These are phyloP conservation scores for Chanos chanos DNA, from an alignment of 2,797 vertebrate species.

Conservation along the genomic window DNA sequence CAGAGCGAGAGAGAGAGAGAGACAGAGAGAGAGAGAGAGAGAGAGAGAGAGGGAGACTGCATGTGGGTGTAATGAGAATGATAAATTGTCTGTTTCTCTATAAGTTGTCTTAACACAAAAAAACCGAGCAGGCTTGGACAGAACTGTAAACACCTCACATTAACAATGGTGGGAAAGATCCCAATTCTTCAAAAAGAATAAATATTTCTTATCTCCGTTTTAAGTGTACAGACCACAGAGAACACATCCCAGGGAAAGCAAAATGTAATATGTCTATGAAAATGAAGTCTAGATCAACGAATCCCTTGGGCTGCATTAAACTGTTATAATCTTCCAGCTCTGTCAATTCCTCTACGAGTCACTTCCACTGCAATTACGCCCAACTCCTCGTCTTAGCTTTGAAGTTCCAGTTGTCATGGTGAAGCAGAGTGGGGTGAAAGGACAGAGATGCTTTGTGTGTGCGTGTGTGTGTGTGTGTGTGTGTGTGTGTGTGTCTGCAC, in stretches of 20 bases:
- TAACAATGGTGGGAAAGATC: constrained; percentile 36
- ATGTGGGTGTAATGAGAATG: too few relatives aligned
- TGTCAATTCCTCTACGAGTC: background rate
- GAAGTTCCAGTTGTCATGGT: background rate
- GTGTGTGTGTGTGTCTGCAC: background rate
- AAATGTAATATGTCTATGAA: background rate
- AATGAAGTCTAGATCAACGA: background rate
- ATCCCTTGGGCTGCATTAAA: background rate
- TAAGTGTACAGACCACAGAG: background rate
- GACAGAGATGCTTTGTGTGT: constrained; percentile 8
- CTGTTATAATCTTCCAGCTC: background rate
- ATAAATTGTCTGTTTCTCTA: too few relatives aligned
- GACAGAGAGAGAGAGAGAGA: too few relatives aligned
- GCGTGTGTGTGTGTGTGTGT: background rate
- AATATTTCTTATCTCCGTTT: constrained; percentile 13
- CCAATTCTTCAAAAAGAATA: constrained; percentile 30
- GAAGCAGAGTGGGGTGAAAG: constrained; percentile 21
- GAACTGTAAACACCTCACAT: constrained; percentile 37
- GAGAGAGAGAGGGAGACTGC: too few relatives aligned
- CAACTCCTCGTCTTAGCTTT: background rate
- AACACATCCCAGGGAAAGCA: background rate
- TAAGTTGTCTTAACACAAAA: too few relatives aligned
- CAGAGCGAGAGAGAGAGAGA: too few relatives aligned
- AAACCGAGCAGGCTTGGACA: constrained; percentile 24
- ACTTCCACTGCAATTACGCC: background rate